A percentile compares a stretch with the other conserved stretches of the same genome.
Evolutionary conservation across 2,113 vertebrate genomes (phyloP).

Genomic region (Campylomormyrus numenius): DNA sequence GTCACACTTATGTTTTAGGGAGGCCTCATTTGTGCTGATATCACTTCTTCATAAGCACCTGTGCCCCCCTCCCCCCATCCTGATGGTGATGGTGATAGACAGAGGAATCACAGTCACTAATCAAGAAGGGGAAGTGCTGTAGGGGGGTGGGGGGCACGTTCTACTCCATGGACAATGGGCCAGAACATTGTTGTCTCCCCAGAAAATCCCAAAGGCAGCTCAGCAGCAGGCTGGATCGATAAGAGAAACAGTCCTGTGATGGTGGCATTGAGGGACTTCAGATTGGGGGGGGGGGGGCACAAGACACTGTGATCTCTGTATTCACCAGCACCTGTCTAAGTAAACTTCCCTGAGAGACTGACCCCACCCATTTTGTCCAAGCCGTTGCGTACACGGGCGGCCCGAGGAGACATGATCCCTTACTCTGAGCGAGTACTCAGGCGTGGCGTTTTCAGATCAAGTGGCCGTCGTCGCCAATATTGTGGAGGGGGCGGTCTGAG

Average conservation of each 20-base stretch:
- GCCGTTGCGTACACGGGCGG: neutral
- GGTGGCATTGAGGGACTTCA: neutral
- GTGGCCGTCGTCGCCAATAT: neutral
- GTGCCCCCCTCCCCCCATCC: neutral
- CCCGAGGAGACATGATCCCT: neutral
- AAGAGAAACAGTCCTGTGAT: neutral
- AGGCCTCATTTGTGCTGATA: slow-evolving; percentile 23
- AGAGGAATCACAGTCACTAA: slow-evolving; percentile 14
- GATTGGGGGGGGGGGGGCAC: neutral
- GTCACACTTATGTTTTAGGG: slow-evolving; percentile 32
- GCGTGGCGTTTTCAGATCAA: neutral
- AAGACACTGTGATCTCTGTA: neutral
- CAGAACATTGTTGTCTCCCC: slow-evolving; percentile 25
- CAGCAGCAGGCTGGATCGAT: slow-evolving; percentile 17
- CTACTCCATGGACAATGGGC: slow-evolving; percentile 20
- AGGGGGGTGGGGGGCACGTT: neutral
- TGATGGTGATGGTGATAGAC: slow-evolving; percentile 21
- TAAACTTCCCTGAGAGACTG: slow-evolving; percentile 25
- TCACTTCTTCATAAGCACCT: neutral
- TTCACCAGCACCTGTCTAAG: slow-evolving; percentile 13
- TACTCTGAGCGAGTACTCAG: no score
- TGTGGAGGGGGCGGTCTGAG: neutral
- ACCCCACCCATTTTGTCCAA: neutral
- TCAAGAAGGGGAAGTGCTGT: neutral
- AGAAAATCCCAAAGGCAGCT: slow-evolving; percentile 12